Base-by-base conservation (phyloP, 2,113 vertebrate genomes). In the Cynoglossus semilaevis region DNA sequence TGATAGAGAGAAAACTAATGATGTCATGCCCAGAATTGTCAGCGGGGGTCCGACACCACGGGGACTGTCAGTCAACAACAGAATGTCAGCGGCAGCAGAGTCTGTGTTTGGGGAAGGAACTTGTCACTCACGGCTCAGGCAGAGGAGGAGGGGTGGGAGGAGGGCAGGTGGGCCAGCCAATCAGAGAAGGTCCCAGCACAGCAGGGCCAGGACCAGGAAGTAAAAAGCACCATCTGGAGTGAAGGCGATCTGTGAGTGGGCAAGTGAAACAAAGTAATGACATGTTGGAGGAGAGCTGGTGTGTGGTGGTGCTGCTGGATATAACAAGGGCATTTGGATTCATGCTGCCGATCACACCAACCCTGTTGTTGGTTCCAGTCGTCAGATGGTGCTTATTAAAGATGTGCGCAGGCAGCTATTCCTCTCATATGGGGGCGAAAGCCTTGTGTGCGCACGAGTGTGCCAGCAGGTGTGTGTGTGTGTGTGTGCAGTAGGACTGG, bases 171-270 rank as follows among this genome's bases (percentile, higher is more conserved):
- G 60, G 61, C 66, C 45, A 56, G 57, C 89, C 90, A 90, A 90
- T 90, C 81, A 80, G 80, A 79, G 80, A 48, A 18, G 40, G 80
- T 83, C 87, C 84, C 86, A 75, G 84, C 80, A 80, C 88, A 90
- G 88, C 81, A 81, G 81, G 87, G 45, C 78, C 42, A 70, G 77
- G 77, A 89, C 82, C 86, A 89, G 87, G 85, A 90, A 89, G 82
- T 83, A 71, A 78, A 73, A 59, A 29, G 22, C 75, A 53, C 88
- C 90, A 91, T 91, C 87, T 91, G 89, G 87, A 89, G 77, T 36
- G 74, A 85, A 34, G 70, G 71, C 52, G 80, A 81, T 72, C 64
- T 76, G 67, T 56, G 38, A 41, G 85, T 80, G 81, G 80, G 76
- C 74, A 80, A 77, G 48, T 58, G 77, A 81, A 70, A 76, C 76